Evolutionary conservation across 2,888 invertebrate genomes (phyloP).

Genomic region (Andrena bicolor): DNA sequence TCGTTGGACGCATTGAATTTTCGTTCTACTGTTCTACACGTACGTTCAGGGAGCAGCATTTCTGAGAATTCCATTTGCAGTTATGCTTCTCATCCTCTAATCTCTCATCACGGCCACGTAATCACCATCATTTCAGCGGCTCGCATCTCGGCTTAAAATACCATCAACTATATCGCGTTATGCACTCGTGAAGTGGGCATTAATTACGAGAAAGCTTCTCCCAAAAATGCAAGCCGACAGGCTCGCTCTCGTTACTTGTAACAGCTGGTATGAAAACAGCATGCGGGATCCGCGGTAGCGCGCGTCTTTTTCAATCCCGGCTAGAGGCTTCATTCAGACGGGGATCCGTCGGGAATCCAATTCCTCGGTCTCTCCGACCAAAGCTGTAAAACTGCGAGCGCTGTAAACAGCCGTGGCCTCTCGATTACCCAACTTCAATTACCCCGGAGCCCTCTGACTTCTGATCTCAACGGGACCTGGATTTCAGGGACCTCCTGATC

Average conservation of each 20-base stretch:
- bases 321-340: background rate
- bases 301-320: background rate
- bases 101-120: background rate
- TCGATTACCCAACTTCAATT: constrained; percentile 33
- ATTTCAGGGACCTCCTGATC: background rate
- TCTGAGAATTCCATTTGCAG: background rate
- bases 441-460: constrained; percentile 21
- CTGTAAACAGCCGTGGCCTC: constrained; percentile 24
- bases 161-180: background rate
- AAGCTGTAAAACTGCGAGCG: background rate
- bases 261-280: background rate
- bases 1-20: background rate
- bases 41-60: no score
- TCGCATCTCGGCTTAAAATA: background rate
- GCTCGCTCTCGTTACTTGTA: background rate
- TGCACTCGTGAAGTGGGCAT: background rate
- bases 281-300: no score
- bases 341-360: constrained; percentile 12
- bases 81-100: background rate
- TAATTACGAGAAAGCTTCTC: background rate
- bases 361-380: constrained; percentile 8
- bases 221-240: background rate
- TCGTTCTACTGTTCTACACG: background rate
- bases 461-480: background rate
- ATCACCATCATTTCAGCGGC: background rate